Base-by-base conservation (phyloP, 2,797 vertebrate species). In the Gadopsis bispinosus region DNA sequence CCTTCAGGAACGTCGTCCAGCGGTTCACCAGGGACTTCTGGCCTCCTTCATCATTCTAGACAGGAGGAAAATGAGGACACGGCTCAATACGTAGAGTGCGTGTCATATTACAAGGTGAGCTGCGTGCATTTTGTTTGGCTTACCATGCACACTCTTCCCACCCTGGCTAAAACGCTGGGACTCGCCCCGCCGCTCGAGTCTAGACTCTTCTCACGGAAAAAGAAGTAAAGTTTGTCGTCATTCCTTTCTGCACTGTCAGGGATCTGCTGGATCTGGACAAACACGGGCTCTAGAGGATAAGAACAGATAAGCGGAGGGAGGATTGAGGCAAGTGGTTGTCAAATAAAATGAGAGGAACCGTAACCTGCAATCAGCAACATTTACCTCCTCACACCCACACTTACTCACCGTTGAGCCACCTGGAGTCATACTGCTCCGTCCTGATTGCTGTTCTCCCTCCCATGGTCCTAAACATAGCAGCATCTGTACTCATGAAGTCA, bases 1-100 rank as follows among this genome's bases (percentile, higher is more conserved):
- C 96, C 84, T 99, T 99, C 75, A 99, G 94, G 92, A 98, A 98
- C 0, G 97, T 99, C 11, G 97, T 98, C 97, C 98, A 99, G 88
- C 97, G 98, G 93, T 97, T 97, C 77, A 96, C 96, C 79, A 99
- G 93, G 0, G 96, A 97, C 68, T 98, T 96, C 88, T 96, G 96
- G 0, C 98, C 97, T 9, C 98, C 98, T 84, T 96, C 96, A 66
- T 99, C 98, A 63, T 97, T 96, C 98, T 99, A 77, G 73, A 75
- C 79, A 78, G 69, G 20, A 48, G 73, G 55, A 3, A 64, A 78
- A 87, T 72, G 37, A 79, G 75, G 70, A 73, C 77, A 73, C 3
- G 41, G 73, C 62, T 82, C 64, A 51, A 43, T 37, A 50, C 37
- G 10, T 26, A 48, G 39, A 50, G 16, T 26, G 12, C 2, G 43